phyloP scores from a whole-genome alignment of 92 coral and sea anemone species.

The Siderastrea radians region DNA sequence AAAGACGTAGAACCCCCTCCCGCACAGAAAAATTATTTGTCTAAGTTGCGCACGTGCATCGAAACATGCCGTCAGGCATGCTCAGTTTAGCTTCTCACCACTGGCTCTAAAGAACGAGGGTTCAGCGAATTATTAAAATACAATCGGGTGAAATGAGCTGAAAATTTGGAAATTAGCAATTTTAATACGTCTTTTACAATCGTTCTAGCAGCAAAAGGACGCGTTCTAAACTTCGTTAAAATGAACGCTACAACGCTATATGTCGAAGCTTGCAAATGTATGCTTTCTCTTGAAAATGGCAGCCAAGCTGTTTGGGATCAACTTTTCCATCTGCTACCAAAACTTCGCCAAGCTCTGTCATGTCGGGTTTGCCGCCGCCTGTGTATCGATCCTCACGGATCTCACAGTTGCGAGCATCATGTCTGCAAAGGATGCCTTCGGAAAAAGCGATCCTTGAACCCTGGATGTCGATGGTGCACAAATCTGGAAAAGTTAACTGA shows the following conservation, averaged over 20 bases:
- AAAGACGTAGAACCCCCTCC: neutral
- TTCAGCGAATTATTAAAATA: neutral
- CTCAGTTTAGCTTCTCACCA: neutral
- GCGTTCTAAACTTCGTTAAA: neutral
- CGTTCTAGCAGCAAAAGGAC: neutral
- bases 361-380: conserved; percentile 98
- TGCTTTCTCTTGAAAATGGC: conserved; percentile 81
- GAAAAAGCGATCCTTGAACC: conserved; percentile 92
- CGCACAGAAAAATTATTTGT: neutral
- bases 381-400: conserved; percentile 93
- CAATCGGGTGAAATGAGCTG: conserved; percentile 25
- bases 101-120: conserved; percentile 30
- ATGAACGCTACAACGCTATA: conserved; percentile 97
- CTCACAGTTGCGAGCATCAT: conserved; percentile 90
- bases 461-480: conserved; percentile 99
- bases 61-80: conserved; percentile 19
- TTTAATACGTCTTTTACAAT: neutral
- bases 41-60: conserved; percentile 12
- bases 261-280: conserved; percentile 97
- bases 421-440: conserved; percentile 94
- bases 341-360: conserved; percentile 88
- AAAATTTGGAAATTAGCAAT: conserved; percentile 9
- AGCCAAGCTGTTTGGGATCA: conserved; percentile 81
- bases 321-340: conserved; percentile 83
- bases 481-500: conserved; percentile 85